Percentiles rank a stretch among this genome's conserved stretches.
Evolutionary conservation across 2,888 invertebrate genomes (phyloP).

Genomic region (Icerya purchasi): DNA sequence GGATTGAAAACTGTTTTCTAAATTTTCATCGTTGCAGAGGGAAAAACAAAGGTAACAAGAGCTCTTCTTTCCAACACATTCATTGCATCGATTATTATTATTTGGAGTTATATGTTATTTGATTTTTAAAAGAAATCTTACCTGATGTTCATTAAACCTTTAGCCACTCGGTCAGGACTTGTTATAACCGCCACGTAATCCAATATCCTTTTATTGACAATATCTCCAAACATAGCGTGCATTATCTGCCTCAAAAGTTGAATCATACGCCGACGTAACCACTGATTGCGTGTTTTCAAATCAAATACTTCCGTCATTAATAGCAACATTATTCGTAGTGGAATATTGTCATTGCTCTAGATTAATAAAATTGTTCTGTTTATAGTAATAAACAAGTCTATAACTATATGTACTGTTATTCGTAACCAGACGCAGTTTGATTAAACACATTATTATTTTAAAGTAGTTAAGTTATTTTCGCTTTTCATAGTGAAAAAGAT

Average conservation of each 20-base stretch:
- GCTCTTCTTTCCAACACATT: too few species aligned
- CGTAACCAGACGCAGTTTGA: too few species aligned
- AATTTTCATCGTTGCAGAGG: too few species aligned
- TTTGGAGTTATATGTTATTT: not conserved
- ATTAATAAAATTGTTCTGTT: too few species aligned
- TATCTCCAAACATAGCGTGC: slow-evolving; percentile 58
- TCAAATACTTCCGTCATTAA: slow-evolving; percentile 72
- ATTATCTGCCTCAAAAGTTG: slow-evolving; percentile 53
- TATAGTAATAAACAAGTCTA: too few species aligned
- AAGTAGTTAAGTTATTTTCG: too few species aligned
- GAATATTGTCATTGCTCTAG: slow-evolving; percentile 44
- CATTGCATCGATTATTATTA: slow-evolving; percentile 5
- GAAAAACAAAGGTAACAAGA: too few species aligned
- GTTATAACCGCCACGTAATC: slow-evolving; percentile 71
- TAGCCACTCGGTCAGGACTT: slow-evolving; percentile 64
- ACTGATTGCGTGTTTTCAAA: slow-evolving; percentile 55
- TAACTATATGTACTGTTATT: too few species aligned
- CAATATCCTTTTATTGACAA: slow-evolving; percentile 64
- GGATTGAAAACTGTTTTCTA: too few species aligned
- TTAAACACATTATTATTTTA: too few species aligned
- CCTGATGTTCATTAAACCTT: slow-evolving; percentile 13
- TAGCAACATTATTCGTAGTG: slow-evolving; percentile 52
- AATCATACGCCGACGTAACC: slow-evolving; percentile 54
- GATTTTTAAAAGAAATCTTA: slow-evolving; percentile 1
- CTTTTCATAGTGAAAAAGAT: too few species aligned